Evolutionary conservation across 2,888 invertebrate genomes (phyloP).

Genomic region (Drosophila peninsularis): DNA sequence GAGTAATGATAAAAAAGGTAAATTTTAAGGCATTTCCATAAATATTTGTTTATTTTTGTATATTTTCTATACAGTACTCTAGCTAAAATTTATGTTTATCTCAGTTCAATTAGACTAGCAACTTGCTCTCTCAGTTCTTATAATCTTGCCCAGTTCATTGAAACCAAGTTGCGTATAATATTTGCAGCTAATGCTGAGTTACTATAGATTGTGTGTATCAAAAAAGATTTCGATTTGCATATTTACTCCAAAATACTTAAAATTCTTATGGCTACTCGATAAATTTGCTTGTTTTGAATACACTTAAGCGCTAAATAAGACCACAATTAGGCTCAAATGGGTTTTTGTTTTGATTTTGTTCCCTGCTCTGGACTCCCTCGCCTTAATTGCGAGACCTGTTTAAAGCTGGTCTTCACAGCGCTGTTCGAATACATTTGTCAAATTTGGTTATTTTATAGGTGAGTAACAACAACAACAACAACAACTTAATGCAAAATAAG

Average conservation of each 20-base stretch:
- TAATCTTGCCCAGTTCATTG: neutral
- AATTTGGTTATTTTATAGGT: slow-evolving; percentile 15
- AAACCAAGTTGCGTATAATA: neutral
- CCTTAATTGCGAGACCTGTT: slow-evolving; percentile 63
- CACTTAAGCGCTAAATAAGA: slow-evolving; percentile 1
- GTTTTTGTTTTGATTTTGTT: neutral
- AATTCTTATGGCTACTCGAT: slow-evolving; percentile 1
- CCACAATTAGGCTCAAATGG: slow-evolving; percentile 15
- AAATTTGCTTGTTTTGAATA: slow-evolving; percentile 9
- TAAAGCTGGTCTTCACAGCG: slow-evolving; percentile 46
- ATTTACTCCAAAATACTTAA: slow-evolving; percentile 3
- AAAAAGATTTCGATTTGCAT: neutral
- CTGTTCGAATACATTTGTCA: slow-evolving; percentile 66
- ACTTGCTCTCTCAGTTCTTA: neutral
- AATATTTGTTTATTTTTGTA: neutral
- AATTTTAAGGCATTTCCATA: too few relatives aligned
- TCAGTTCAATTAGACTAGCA: neutral
- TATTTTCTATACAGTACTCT: neutral
- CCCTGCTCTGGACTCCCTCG: slow-evolving; percentile 16
- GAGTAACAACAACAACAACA: slow-evolving; percentile 23
- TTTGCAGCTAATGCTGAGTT: neutral
- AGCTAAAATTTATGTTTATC: too few relatives aligned
- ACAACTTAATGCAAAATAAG: slow-evolving; percentile 70
- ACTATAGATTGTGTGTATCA: neutral
- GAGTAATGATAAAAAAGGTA: too few relatives aligned